Base-by-base conservation (phyloP, 2,113 vertebrate genomes). In the Caloenas nicobarica region DNA sequence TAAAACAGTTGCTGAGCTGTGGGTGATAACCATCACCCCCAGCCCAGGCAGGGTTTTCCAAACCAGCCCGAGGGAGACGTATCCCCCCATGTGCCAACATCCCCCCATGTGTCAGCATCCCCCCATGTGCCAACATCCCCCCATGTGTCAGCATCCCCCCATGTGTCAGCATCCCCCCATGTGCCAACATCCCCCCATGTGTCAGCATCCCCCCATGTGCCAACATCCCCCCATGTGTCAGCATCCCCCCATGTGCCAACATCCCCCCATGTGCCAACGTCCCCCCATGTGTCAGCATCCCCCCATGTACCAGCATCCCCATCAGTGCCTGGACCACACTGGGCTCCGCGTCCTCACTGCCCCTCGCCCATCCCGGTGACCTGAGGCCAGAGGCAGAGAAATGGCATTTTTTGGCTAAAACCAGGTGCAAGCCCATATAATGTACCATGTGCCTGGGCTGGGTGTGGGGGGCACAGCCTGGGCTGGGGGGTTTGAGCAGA, bases 281-380 rank as follows among this genome's bases (percentile, higher is more conserved):
- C 6, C 42, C 42, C 42, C 42, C 42, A 16, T 42, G 42, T 42
- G 42, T 16, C 42, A 42, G 16, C 42, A 42, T 42, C 42, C 42
- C 42, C 16, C 42, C 42, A 17, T 42, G 15, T 17, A 16, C 16
- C 42, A 48, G 54, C 81, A 15, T 10, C 23, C 29, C 2, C 16
- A 8, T 56, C 36, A 9, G 0, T 1, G 12, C 42, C 33, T 22
- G 51, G 38, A 36, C n/a, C 57, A 2, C 1, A 1, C 16, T 1
- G 51, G 62, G 13, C 64, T 44, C 60, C 11, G 4, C 25, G 9
- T 17, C 80, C 78, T n/a, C 5, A 13, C 65, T 21, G 26, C 46
- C 46, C n/a, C 22, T 65, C 2, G 0, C n/a, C 34, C 23, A 1
- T 5, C 3, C 12, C 2, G 0, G 3, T 16, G 19, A 19, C 16